Conservation (phyloP, 2,888 invertebrate species). For the Nemurella pictetii region DNA sequence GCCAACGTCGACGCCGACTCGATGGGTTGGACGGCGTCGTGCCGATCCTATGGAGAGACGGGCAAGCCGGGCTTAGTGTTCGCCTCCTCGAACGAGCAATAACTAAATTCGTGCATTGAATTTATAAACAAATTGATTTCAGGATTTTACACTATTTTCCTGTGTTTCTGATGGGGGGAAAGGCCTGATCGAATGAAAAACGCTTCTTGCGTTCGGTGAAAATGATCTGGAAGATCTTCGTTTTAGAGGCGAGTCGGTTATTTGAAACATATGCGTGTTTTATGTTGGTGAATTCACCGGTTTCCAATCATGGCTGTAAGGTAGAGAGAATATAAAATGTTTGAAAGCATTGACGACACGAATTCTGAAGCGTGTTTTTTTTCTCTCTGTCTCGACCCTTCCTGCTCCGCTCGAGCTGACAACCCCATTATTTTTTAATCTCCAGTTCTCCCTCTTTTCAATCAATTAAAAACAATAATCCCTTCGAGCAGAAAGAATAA, state of each 20-base stretch:
- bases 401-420: constrained; percentile 3
- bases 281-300: not conserved
- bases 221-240: not conserved
- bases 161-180: not conserved
- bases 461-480: not conserved
- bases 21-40: not conserved
- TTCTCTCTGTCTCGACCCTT: constrained; percentile 21
- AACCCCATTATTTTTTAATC: not conserved
- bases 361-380: not conserved
- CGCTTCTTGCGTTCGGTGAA: not conserved
- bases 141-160: not conserved
- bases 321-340: not conserved
- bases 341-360: not conserved
- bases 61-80: not conserved
- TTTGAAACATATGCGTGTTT: not conserved
- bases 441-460: not conserved
- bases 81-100: not conserved
- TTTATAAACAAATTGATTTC: not conserved
- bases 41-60: constrained; percentile 2
- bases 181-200: not conserved
- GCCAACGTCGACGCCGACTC: too few relatives aligned
- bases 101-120: constrained; percentile 18
- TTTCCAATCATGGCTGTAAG: not conserved
- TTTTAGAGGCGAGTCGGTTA: not conserved
- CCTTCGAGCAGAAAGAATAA: constrained; percentile 5